These are phyloP conservation scores for Epinotia brunnichana DNA, from an alignment of 2,888 invertebrate genomes.

Conservation along the genomic window DNA sequence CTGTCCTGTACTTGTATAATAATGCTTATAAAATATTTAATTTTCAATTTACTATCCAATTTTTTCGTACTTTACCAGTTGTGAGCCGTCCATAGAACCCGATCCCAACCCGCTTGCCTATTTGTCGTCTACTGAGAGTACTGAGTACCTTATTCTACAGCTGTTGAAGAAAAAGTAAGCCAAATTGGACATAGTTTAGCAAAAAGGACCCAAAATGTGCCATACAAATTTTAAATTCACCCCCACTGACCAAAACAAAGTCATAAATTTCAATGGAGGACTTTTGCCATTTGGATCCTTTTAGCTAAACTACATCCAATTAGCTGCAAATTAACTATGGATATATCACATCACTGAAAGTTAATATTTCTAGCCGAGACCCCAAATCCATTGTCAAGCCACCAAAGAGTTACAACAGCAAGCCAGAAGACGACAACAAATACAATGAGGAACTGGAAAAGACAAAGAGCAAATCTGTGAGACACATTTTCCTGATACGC, in stretches of 20 bases:
- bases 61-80: not conserved
- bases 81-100: not conserved
- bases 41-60: not conserved
- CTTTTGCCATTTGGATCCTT: not conserved
- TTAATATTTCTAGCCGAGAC: slow-evolving; percentile 84
- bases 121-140: not conserved
- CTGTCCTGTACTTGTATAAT: not conserved
- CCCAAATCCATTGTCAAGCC: slow-evolving; percentile 89
- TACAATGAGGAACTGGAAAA: slow-evolving; percentile 87
- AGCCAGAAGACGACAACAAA: slow-evolving; percentile 86
- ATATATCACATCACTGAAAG: not conserved
- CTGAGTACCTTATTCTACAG: not conserved
- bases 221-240: no score
- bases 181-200: not conserved
- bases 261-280: not conserved
- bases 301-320: not conserved
- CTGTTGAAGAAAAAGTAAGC: not conserved
- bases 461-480: slow-evolving; percentile 84
- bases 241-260: no score
- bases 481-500: slow-evolving; percentile 95
- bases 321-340: not conserved
- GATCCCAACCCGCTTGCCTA: not conserved
- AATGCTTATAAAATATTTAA: not conserved
- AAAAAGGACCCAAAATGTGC: not conserved
- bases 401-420: slow-evolving; percentile 57